Percentiles rank a stretch among this genome's conserved stretches.
Evolutionary conservation across 2,888 invertebrate genomes (phyloP).

Genomic region (Scrobipalpa atriplicella): DNA sequence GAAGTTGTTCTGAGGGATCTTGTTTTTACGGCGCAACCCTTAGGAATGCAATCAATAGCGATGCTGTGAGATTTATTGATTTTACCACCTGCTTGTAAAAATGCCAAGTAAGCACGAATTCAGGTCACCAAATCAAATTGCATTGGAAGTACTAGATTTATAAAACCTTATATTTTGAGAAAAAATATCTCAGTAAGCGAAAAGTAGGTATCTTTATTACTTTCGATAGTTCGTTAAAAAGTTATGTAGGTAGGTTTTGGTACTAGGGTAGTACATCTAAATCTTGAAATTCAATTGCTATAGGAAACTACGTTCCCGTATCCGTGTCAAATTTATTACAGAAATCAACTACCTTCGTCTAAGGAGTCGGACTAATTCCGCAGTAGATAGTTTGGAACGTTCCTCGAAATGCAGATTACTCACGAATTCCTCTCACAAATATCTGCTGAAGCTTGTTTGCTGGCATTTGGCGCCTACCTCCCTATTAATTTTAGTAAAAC

Average conservation of each 20-base stretch:
- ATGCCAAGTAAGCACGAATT: background rate
- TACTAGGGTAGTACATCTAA: background rate
- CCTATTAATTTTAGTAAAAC: background rate
- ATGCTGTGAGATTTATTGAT: conserved; percentile 38
- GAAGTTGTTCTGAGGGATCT: background rate
- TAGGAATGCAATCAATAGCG: conserved; percentile 35
- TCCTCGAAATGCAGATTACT: conserved; percentile 7
- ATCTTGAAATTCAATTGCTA: background rate
- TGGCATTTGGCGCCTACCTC: background rate
- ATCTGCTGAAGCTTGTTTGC: background rate
- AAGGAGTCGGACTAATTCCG: background rate
- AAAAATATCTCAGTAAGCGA: no score
- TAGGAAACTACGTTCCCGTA: background rate
- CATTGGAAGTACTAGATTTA: background rate
- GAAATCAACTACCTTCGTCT: background rate
- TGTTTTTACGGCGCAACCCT: conserved; percentile 23
- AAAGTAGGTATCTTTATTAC: no score
- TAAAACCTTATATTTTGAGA: no score
- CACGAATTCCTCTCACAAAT: background rate
- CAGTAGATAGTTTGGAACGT: background rate
- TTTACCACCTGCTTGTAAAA: conserved; percentile 15
- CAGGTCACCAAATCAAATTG: background rate
- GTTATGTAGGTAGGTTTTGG: background rate
- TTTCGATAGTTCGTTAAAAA: no score
- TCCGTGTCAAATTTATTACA: background rate